Base-by-base conservation (phyloP, 2,888 invertebrate genomes). In the Diachrysia chrysitis region DNA sequence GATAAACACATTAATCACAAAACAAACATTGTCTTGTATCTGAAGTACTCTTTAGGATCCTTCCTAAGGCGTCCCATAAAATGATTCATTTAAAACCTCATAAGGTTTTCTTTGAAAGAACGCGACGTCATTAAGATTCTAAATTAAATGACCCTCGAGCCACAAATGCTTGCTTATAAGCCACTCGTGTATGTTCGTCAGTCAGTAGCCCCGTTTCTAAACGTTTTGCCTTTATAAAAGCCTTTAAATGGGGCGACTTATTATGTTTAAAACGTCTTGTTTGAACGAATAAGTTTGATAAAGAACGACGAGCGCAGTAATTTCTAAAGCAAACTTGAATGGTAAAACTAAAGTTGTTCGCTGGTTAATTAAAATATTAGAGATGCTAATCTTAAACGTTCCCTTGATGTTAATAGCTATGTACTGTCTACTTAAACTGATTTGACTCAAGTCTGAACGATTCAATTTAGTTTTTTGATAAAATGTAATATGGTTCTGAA, bases 81-180 rank as follows among this genome's bases (percentile, higher is more conserved):
- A 65, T 63, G 69, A 76, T 76, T 78, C 77, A 76, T 83, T 82
- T 62, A 79, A 76, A 71, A 69, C 60, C 66, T 56, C 74, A 72
- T 66, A 64, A 79, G 73, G 69, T 77, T 85, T 79, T 77, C 81
- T 83, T 83, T 83, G 77, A 73, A 80, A 73, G 73, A 76, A 78
- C 70, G 78, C 76, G 74, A 82, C 73, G 46, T 71, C 83, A 83
- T 87, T 87, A 87, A 70, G 74, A 66, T 55, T 72, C 76, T 69
- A 79, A 85, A 86, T 86, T 85, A 85, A 85, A 85, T 84, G 78
- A 75, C 71, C 65, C 80, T 81, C 70, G 64, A 71, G 58, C 51
- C 46, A 74, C 71, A 79, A 82, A 81, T 76, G 64, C 62, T 70
- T 60, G 58, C 67, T 62, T 71, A 64, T 66, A 71, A 73, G 73